A percentile compares a stretch with the other conserved stretches of the same genome.
phyloP scores from a whole-genome alignment of 2,797 vertebrate species.

The Lepus townsendii region DNA sequence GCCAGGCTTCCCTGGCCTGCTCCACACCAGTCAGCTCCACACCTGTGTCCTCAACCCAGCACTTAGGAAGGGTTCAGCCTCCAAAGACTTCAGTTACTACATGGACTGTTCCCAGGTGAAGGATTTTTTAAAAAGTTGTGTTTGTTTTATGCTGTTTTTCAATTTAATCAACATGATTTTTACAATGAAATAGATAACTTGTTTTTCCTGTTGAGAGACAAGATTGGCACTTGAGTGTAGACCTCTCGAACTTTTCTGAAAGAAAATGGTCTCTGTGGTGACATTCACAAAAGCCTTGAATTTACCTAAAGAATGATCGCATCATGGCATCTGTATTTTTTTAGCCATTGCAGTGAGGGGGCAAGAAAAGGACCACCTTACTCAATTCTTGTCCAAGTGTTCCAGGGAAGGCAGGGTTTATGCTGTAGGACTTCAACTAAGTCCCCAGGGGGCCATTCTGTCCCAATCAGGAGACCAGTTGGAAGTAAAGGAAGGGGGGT shows the following conservation, averaged over 20 bases:
- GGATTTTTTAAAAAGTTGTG: background rate
- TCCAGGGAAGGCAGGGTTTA: background rate
- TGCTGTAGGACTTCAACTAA: background rate
- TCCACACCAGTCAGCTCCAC: background rate
- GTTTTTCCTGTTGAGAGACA: background rate
- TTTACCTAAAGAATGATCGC: background rate
- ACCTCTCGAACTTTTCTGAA: background rate
- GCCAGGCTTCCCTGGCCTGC: too few species aligned
- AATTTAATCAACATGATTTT: background rate
- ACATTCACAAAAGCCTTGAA: background rate
- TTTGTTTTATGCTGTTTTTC: background rate
- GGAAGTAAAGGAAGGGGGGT: background rate
- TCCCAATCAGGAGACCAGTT: background rate
- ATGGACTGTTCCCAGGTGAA: background rate
- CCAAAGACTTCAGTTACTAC: background rate
- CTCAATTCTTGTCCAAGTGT: rapidly evolving
- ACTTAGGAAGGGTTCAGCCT: background rate
- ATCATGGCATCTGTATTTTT: background rate
- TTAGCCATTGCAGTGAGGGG: background rate
- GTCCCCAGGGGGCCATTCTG: background rate
- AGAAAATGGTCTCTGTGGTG: background rate
- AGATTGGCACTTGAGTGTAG: background rate
- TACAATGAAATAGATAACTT: background rate
- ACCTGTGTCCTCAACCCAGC: background rate
- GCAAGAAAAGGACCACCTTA: background rate